Evolutionary conservation across 2,113 vertebrate genomes (phyloP).

Genomic region (Danio rerio): DNA sequence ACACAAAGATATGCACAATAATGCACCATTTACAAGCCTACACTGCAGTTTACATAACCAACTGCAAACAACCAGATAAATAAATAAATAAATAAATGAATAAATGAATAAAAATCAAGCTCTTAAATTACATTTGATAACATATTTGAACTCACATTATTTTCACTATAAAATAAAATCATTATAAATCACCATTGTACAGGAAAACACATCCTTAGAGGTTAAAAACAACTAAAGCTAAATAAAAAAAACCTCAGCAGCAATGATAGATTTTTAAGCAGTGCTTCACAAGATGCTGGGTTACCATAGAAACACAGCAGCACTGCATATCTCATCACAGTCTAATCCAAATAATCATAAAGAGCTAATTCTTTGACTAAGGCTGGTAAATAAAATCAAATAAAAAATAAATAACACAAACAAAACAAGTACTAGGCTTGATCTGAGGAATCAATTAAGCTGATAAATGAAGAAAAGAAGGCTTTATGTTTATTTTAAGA

Average conservation of each 20-base stretch:
- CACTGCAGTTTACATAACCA: background rate
- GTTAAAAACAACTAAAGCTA: background rate
- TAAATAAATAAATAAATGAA: too few relatives aligned
- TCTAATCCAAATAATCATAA: background rate
- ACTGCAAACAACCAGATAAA: background rate
- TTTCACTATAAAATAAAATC: too few relatives aligned
- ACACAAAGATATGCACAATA: constrained; percentile 11
- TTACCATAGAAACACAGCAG: constrained; percentile 17
- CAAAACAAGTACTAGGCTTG: too few relatives aligned
- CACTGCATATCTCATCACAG: background rate
- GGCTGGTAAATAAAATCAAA: too few relatives aligned
- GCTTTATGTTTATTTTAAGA: too few relatives aligned
- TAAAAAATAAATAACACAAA: too few relatives aligned
- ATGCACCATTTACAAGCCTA: background rate
- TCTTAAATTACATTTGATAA: too few relatives aligned
- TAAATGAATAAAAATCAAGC: too few relatives aligned
- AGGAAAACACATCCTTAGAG: background rate
- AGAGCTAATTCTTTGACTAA: background rate
- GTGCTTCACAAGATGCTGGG: background rate
- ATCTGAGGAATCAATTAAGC: too few relatives aligned
- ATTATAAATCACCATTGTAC: background rate
- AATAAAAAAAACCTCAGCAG: background rate
- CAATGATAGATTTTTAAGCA: background rate
- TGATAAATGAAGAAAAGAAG: too few relatives aligned
- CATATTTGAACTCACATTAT: too few relatives aligned